Evolutionary conservation across 1,140 invertebrate genomes (phyloP).

Genomic region (Apis dorsata): DNA sequence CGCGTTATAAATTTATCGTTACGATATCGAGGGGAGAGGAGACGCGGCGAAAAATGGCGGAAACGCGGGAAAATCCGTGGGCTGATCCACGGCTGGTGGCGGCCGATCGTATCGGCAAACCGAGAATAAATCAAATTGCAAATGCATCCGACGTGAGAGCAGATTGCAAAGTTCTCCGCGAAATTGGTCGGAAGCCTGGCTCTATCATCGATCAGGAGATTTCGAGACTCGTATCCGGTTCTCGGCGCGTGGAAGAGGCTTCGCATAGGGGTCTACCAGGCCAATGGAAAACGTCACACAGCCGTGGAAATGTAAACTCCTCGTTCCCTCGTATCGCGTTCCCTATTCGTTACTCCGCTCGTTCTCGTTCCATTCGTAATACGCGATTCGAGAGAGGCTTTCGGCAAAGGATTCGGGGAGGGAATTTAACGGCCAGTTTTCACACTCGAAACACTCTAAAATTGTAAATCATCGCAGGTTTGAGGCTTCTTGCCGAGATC

Average conservation of each 20-base stretch:
- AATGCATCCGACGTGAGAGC: conserved; percentile 53
- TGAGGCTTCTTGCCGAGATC: neutral
- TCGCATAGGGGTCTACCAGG: neutral
- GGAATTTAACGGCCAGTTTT: conserved; percentile 7
- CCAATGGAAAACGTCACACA: neutral
- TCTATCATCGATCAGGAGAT: conserved; percentile 46
- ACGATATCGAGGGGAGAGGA: neutral
- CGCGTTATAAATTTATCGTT: conserved; percentile 29
- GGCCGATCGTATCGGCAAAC: conserved; percentile 28
- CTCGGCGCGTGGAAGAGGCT: neutral
- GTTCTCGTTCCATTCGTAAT: conserved; percentile 11
- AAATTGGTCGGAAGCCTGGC: conserved; percentile 49
- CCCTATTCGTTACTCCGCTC: neutral
- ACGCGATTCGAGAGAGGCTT: neutral
- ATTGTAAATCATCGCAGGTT: neutral
- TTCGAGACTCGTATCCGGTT: conserved; percentile 17
- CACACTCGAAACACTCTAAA: neutral
- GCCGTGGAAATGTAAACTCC: conserved; percentile 26
- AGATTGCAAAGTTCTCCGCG: conserved; percentile 60
- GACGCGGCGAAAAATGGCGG: neutral
- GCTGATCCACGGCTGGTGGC: neutral
- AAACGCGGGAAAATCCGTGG: conserved; percentile 6
- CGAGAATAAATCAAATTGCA: conserved; percentile 61
- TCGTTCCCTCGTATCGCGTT: neutral
- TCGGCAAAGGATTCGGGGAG: neutral